Conservation (phyloP, 1,140 invertebrate species). For the Leptinotarsa lineolata region DNA sequence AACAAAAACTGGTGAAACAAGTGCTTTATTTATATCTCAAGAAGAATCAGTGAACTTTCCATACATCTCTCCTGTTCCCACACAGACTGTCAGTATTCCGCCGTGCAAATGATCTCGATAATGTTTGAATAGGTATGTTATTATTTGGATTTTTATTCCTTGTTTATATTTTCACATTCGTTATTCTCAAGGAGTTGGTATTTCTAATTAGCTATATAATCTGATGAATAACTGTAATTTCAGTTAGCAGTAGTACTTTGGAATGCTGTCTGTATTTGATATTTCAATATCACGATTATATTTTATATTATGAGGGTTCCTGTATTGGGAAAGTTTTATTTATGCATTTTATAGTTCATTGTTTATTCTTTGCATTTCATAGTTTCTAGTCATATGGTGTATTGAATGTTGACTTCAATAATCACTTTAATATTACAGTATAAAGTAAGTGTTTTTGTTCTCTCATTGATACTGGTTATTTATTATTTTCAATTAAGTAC, state of each 20-base stretch:
- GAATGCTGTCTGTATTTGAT: too few relatives aligned
- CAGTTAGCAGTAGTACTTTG: too few relatives aligned
- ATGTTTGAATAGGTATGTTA: neutral
- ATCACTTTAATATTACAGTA: too few relatives aligned
- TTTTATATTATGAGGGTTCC: neutral
- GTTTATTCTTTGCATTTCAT: too few relatives aligned
- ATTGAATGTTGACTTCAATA: too few relatives aligned
- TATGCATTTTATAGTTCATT: neutral
- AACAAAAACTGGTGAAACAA: slow-evolving; percentile 1
- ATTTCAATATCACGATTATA: neutral
- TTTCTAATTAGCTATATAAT: too few relatives aligned
- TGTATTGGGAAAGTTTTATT: neutral
- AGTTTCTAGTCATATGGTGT: too few relatives aligned
- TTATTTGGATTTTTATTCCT: neutral
- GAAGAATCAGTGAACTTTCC: neutral
- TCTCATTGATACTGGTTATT: too few relatives aligned
- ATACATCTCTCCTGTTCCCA: neutral
- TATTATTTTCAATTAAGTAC: too few relatives aligned
- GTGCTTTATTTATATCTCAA: neutral
- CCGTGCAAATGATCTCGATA: neutral
- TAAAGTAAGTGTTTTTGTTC: too few relatives aligned
- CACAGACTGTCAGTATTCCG: neutral
- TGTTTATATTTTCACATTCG: neutral
- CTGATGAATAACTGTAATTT: too few relatives aligned
- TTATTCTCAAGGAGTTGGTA: too few relatives aligned